Percentiles rank a stretch among this genome's conserved stretches.
Conservation (phyloP, 1,140 invertebrate genomes). For the Diorhabda sublineata region DNA sequence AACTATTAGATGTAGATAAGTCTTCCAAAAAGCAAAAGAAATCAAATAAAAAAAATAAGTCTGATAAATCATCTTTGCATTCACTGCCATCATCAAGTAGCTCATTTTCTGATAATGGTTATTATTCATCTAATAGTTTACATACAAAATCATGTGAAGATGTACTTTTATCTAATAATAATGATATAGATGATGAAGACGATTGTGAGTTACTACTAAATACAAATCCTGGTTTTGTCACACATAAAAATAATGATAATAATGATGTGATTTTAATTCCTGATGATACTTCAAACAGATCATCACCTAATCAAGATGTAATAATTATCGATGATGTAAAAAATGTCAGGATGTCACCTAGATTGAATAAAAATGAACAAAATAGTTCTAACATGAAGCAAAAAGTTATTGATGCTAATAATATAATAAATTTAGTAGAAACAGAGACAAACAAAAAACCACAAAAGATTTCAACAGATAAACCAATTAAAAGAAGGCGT, state of each 20-base stretch:
- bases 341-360: slow-evolving; percentile 4
- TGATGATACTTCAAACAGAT: not conserved
- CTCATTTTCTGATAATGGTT: not conserved
- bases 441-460: not conserved
- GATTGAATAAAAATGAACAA: slow-evolving; percentile 2
- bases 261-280: slow-evolving; percentile 6
- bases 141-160: not conserved
- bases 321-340: slow-evolving; percentile 13
- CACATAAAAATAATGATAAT: not conserved
- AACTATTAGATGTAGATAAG: not conserved
- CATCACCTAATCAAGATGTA: slow-evolving; percentile 3
- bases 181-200: not conserved
- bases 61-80: not conserved
- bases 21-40: slow-evolving; percentile 2
- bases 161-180: not conserved
- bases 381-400: not conserved
- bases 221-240: not conserved
- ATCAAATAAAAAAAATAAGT: not conserved
- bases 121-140: not conserved
- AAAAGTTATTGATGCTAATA: not conserved
- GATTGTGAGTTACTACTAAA: not conserved
- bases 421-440: slow-evolving; percentile 1
- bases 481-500: slow-evolving; percentile 12
- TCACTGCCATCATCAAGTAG: not conserved
- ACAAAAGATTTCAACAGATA: not conserved